These are phyloP conservation scores for Ommatoiulus sabulosus DNA, from an alignment of 2,888 invertebrate genomes.

Conservation along the genomic window DNA sequence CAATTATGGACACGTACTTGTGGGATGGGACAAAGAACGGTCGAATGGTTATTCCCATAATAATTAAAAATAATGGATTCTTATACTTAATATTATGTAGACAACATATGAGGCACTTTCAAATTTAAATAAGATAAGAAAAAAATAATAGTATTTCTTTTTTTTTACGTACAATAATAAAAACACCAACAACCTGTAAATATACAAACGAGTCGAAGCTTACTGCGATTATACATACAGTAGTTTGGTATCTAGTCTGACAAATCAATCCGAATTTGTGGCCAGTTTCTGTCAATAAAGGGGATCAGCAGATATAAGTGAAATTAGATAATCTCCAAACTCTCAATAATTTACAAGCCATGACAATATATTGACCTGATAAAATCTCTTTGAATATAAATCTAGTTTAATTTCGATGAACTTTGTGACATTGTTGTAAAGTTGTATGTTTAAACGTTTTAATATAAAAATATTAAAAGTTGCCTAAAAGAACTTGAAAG, in stretches of 20 bases:
- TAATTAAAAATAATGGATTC: constrained; percentile 40
- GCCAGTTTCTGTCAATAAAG: not conserved
- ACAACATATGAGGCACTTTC: constrained; percentile 43
- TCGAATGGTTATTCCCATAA: not conserved
- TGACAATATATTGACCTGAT: not conserved
- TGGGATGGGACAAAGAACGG: not conserved
- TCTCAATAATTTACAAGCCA: not conserved
- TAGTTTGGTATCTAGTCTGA: constrained; percentile 24
- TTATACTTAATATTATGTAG: constrained; percentile 43
- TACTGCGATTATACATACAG: not conserved
- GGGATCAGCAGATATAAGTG: not conserved
- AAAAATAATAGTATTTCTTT: constrained; percentile 4
- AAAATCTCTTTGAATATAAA: not conserved
- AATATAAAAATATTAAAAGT: no score
- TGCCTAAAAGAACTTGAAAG: no score
- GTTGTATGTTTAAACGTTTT: no score
- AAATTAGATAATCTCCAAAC: not conserved
- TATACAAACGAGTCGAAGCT: constrained; percentile 7
- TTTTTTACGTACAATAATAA: not conserved
- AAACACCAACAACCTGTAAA: constrained; percentile 38
- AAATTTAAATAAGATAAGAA: constrained; percentile 34
- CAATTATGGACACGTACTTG: not conserved
- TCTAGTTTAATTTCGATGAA: not conserved
- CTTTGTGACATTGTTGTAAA: not conserved
- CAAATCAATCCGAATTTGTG: constrained; percentile 4